Base-by-base conservation (phyloP, 2,797 vertebrate species). In the Epinephelus coioides region DNA sequence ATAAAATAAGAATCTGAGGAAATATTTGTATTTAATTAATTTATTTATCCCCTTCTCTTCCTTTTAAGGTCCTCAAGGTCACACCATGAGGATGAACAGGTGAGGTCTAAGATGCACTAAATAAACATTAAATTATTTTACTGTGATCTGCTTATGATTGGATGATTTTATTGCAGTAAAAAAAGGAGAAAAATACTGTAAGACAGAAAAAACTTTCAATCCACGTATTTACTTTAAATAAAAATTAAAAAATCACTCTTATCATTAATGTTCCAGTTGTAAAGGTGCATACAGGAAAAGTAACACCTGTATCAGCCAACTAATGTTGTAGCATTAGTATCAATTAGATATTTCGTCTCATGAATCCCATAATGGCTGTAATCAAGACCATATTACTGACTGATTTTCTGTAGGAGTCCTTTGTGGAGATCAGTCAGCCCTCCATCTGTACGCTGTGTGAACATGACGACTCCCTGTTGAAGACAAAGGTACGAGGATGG, bases 391-490 rank as follows among this genome's bases (percentile, higher is more conserved):
- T n/a, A 1, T 69, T 1, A 1, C n/a, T 40, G 12, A 46, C 47
- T 21, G 17, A 0, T 76, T 50, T 44, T 43, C 43, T 53, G n/a
- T 89, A 98, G 97, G 94, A 93, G 74, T 55, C 86, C 2, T 11
- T 53, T 2, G 1, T 76, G 72, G 93, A 92, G 82, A 89, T 91
- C 34, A 90, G 76, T 25, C 89, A 87, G 0, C 64, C 94, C 0
- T 91, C 86, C 25, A 17, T 95, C 53, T 99, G 98, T 77, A 89
- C 94, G 7, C 94, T 97, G 43, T 98, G 98, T 92, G 94, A 88
- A 70, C 86, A 95, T 34, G 94, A 95, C 3, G 92, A 95, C 83
- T 96, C 94, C 17, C 80, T 94, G 21, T 86, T 90, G 57, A 95
- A 78, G 63, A 87, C 85, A 2, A 96, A 98, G 97, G 97, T 98